Percentiles rank a stretch among this genome's conserved stretches.
Conservation (phyloP, 2,797 vertebrate species). For the Takifugu ocellatus region DNA sequence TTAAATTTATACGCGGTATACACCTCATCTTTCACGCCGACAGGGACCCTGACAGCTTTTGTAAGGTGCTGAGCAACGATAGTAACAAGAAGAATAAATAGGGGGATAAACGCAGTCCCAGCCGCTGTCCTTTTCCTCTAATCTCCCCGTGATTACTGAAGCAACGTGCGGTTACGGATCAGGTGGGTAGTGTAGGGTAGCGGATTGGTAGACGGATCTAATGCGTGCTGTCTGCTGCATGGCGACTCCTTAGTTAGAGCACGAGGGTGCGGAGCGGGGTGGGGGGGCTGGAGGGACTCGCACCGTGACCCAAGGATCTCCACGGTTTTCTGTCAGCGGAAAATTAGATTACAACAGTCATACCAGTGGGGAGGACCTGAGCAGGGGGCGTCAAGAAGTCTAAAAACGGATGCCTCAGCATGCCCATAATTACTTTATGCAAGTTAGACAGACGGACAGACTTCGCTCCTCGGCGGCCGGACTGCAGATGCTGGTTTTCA, state of each 20-base stretch:
- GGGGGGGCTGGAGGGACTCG: conserved; percentile 50
- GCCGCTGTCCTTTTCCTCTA: conserved; percentile 25
- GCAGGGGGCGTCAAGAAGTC: conserved; percentile 79
- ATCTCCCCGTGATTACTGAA: conserved; percentile 52
- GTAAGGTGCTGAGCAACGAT: conserved; percentile 59
- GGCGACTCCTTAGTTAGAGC: conserved; percentile 75
- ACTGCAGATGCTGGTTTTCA: conserved; percentile 41
- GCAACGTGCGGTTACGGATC: conserved; percentile 55
- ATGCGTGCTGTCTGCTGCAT: conserved; percentile 77
- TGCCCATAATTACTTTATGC: conserved; percentile 79
- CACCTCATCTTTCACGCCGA: conserved; percentile 38
- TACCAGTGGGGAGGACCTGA: conserved; percentile 61
- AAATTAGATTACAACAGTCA: conserved; percentile 81
- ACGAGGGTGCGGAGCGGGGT: conserved; percentile 35
- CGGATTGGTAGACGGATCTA: conserved; percentile 72
- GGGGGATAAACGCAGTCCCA: conserved; percentile 47
- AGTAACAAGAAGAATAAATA: conserved; percentile 44
- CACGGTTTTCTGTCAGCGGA: conserved; percentile 76
- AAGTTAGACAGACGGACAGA: conserved; percentile 75
- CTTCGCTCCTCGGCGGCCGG: conserved; percentile 72
- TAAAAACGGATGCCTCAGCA: conserved; percentile 78
- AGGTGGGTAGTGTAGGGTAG: conserved; percentile 22
- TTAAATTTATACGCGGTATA: conserved; percentile 42
- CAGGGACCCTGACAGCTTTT: conserved; percentile 34
- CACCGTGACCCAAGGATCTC: conserved; percentile 76